Evolutionary conservation across 2,797 vertebrate species (phyloP), one percentile per base, ranked within the genome.

Genomic region (Sus cebifrons): DNA sequence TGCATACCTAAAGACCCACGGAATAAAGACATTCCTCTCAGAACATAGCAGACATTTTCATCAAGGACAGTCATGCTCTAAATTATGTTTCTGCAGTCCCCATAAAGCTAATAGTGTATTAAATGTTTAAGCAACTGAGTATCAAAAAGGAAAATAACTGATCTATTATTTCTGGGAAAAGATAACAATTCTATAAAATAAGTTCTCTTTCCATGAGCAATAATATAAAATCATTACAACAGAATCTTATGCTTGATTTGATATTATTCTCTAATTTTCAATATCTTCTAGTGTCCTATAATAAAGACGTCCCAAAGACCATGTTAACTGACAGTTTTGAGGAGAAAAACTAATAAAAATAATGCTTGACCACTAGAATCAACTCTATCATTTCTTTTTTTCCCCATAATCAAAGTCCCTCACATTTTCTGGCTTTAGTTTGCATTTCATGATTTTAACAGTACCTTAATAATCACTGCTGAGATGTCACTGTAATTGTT

Each of bases 181-280:
- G 23, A 3, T 82, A 92, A 91, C 25, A 86, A 68, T 91, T 93
- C 49, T 83, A 16, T 64, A n/a, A 74, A 93, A 20, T 67, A 75
- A 81, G 36, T 79, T 81, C 14, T 7, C 65, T 87, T 94, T 67
- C 49, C n/a, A 77, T 84, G 14, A 82, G 6, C 4, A 91, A 58
- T 85, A 82, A 6, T 83, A 90, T 44, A 88, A 40, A 91, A 89
- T 71, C 18, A 94, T 70, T 79, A 83, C 58, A 92, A 44, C 56
- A 82, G 8, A 96, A 88, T 60, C 6, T 86, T 83, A 60, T 27
- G 7, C 6, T 64, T 91, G 11, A 81, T 25, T 83, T 56, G 9
- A 20, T 68, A 64, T 86, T 73, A 95, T 84, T 89, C 29, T 94
- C 44, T 94, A 62, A 36, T 68, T 83, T 90, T 93, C 49, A 87